phyloP scores from a whole-genome alignment of 37 sponge, comb jelly and placozoan species.

The Aphrocallistes beatrix region DNA sequence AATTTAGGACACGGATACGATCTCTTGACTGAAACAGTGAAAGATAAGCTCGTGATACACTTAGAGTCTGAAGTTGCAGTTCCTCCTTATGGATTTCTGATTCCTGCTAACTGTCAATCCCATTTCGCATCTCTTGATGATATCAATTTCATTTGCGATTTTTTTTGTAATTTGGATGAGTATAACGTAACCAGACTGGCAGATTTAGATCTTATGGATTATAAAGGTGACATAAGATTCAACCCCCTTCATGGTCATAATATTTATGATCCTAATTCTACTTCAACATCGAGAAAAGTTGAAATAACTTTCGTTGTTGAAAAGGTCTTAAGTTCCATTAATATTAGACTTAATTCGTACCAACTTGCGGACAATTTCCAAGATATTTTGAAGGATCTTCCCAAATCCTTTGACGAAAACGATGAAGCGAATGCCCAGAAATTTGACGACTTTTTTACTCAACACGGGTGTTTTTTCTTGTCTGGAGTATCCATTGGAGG shows the following conservation, averaged over 20 bases:
- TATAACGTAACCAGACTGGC: background rate
- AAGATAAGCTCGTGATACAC: background rate
- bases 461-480: background rate
- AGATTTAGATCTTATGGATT: background rate
- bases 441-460: background rate
- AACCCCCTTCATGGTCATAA: background rate
- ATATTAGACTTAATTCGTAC: background rate
- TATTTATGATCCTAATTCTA: background rate
- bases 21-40: background rate
- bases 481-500: background rate
- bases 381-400: background rate
- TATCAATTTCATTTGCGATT: background rate
- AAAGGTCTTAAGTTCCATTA: background rate
- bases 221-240: background rate
- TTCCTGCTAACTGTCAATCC: background rate
- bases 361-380: background rate
- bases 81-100: background rate
- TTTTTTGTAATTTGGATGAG: background rate
- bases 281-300: background rate
- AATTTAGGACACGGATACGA: background rate
- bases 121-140: background rate
- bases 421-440: background rate
- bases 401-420: background rate
- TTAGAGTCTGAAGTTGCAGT: background rate
- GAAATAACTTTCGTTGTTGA: background rate